Evolutionary conservation across 2,888 invertebrate species (phyloP).

Genomic region (Sinelater perroti): DNA sequence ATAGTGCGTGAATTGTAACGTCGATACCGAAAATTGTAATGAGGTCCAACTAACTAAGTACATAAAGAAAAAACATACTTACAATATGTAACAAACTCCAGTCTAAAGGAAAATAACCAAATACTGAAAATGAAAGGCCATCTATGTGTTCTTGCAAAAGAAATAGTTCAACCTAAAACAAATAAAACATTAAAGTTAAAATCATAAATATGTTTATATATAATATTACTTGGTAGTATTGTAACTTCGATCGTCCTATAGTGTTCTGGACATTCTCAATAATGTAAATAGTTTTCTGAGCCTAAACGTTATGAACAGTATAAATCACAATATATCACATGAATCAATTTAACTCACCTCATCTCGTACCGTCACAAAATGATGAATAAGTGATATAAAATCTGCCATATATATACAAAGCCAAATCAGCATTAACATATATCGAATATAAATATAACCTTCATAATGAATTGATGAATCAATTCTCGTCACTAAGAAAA

Average conservation of each 20-base stretch:
- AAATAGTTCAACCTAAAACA: slow-evolving; percentile 26
- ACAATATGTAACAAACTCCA: slow-evolving; percentile 31
- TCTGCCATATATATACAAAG: not conserved
- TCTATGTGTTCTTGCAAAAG: slow-evolving; percentile 28
- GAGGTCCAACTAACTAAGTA: too few species aligned
- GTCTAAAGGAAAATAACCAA: slow-evolving; percentile 30
- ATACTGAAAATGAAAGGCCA: slow-evolving; percentile 25
- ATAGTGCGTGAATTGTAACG: too few species aligned
- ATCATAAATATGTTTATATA: not conserved
- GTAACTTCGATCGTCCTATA: slow-evolving; percentile 23
- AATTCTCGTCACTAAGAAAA: too few species aligned
- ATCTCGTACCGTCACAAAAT: slow-evolving; percentile 7
- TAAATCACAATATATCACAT: not conserved
- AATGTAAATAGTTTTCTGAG: slow-evolving; percentile 22
- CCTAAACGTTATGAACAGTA: slow-evolving; percentile 12
- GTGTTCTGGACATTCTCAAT: slow-evolving; percentile 23
- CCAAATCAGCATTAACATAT: slow-evolving; percentile 3
- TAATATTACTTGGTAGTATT: slow-evolving; percentile 24
- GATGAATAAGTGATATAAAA: not conserved
- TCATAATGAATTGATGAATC: too few species aligned
- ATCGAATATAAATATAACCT: too few species aligned
- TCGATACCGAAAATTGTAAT: too few species aligned
- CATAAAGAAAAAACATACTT: too few species aligned
- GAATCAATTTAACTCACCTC: slow-evolving; percentile 7
- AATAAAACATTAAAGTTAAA: not conserved